Percentiles rank a stretch among this genome's conserved stretches.
These are phyloP conservation scores for Melieria omissa DNA, from an alignment of 2,888 invertebrate species.

Conservation along the genomic window DNA sequence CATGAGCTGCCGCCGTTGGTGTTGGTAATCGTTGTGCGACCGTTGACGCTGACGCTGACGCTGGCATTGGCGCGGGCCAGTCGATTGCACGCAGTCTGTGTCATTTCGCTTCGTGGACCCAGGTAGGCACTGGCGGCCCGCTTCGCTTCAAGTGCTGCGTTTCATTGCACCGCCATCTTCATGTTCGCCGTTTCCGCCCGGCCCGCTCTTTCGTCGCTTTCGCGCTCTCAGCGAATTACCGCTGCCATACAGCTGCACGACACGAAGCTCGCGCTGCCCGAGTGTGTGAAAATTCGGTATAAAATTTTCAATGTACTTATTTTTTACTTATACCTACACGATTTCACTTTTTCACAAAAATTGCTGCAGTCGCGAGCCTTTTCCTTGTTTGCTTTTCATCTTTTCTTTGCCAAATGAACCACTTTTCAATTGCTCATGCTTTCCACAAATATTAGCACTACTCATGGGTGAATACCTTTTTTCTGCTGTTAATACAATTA, in stretches of 20 bases:
- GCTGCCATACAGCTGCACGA: neutral
- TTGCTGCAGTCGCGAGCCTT: conserved; percentile 41
- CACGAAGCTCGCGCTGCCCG: conserved; percentile 24
- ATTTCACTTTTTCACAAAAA: conserved; percentile 28
- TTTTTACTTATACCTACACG: conserved; percentile 37
- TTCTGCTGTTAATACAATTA: neutral
- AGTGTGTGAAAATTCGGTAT: conserved; percentile 31
- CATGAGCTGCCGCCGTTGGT: too few species aligned
- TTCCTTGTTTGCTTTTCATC: neutral
- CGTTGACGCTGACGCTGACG: too few species aligned
- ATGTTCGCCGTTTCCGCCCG: too few species aligned
- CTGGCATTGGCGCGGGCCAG: too few species aligned
- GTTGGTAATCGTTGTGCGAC: too few species aligned
- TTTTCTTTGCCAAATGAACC: neutral
- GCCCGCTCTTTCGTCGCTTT: too few species aligned
- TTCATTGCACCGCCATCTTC: too few species aligned
- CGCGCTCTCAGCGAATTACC: too few species aligned
- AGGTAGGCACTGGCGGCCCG: too few species aligned
- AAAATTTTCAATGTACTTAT: conserved; percentile 29
- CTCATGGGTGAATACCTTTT: neutral
- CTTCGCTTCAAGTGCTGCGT: too few species aligned
- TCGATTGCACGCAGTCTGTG: too few species aligned
- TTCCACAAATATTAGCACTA: conserved; percentile 1
- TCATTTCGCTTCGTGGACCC: too few species aligned
- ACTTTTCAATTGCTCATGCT: conserved; percentile 19